A percentile compares a stretch with the other conserved stretches of the same genome.
Conservation (phyloP, 1,140 invertebrate genomes). For the Dolichoris vasculosae region DNA sequence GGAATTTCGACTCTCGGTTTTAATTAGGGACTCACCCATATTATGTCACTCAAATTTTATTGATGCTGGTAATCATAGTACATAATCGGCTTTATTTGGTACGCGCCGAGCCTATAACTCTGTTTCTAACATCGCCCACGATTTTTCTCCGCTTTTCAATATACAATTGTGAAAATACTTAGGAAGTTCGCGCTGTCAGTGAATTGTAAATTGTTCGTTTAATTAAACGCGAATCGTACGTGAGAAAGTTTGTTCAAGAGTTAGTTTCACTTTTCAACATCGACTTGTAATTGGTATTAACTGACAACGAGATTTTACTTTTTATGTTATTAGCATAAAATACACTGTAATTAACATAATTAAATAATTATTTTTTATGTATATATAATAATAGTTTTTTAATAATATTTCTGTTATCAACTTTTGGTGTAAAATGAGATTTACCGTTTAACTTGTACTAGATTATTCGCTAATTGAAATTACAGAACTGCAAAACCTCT, state of each 20-base stretch:
- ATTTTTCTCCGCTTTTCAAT: neutral
- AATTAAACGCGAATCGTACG: constrained; percentile 29
- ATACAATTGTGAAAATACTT: neutral
- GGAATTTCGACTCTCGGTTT: constrained; percentile 12
- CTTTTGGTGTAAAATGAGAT: neutral
- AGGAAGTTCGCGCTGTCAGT: neutral
- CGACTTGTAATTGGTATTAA: constrained; percentile 24
- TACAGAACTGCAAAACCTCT: neutral
- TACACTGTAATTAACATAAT: constrained; percentile 11
- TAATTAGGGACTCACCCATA: constrained; percentile 19
- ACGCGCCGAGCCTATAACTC: neutral
- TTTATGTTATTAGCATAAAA: constrained; percentile 8
- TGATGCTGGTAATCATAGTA: neutral
- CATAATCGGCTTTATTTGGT: neutral
- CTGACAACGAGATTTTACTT: constrained; percentile 13
- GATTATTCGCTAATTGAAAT: neutral
- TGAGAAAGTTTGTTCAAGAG: constrained; percentile 32
- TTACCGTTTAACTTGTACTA: neutral
- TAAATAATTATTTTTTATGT: neutral
- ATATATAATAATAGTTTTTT: neutral
- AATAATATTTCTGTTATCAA: neutral
- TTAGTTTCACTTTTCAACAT: constrained; percentile 23
- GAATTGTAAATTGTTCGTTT: constrained; percentile 11
- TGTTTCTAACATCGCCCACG: neutral
- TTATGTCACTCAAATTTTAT: constrained; percentile 33